Percentiles rank a stretch among this genome's conserved stretches.
These are phyloP conservation scores for Caradrina kadenii DNA, from an alignment of 2,888 invertebrate species.

Conservation along the genomic window DNA sequence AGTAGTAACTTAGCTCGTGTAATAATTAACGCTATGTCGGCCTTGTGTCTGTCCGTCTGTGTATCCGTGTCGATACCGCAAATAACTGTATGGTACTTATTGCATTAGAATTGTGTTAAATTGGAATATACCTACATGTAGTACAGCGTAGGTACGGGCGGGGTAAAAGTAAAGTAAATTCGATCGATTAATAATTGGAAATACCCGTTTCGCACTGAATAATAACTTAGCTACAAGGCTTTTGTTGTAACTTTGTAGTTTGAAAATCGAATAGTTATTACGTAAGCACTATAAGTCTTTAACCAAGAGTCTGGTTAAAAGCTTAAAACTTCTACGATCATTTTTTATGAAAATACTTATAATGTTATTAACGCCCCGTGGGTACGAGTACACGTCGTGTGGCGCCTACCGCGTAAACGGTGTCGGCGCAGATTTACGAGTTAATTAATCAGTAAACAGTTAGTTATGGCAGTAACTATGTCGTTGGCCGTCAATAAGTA, in stretches of 20 bases:
- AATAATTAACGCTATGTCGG: conserved; percentile 37
- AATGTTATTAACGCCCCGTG: neutral
- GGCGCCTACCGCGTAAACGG: conserved; percentile 46
- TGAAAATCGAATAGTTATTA: too few species aligned
- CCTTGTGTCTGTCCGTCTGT: conserved; percentile 70
- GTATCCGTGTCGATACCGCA: conserved; percentile 64
- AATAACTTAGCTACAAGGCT: too few species aligned
- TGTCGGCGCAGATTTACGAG: conserved; percentile 42
- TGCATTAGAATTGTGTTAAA: conserved; percentile 17
- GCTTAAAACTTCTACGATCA: too few species aligned
- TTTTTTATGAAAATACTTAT: too few species aligned
- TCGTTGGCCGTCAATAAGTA: conserved; percentile 20
- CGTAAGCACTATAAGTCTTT: too few species aligned
- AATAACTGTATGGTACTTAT: conserved; percentile 13
- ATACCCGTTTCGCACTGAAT: too few species aligned
- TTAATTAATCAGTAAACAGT: conserved; percentile 43
- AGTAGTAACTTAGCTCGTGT: conserved; percentile 29
- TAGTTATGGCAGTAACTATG: conserved; percentile 29
- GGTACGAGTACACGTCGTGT: neutral
- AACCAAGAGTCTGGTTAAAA: too few species aligned
- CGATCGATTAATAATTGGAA: too few species aligned
- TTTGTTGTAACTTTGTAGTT: too few species aligned
- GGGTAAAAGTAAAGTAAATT: too few species aligned
- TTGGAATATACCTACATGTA: neutral
- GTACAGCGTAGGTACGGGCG: too few species aligned